Evolutionary conservation across 2,797 vertebrate species (phyloP).

Genomic region (Morelia viridis): DNA sequence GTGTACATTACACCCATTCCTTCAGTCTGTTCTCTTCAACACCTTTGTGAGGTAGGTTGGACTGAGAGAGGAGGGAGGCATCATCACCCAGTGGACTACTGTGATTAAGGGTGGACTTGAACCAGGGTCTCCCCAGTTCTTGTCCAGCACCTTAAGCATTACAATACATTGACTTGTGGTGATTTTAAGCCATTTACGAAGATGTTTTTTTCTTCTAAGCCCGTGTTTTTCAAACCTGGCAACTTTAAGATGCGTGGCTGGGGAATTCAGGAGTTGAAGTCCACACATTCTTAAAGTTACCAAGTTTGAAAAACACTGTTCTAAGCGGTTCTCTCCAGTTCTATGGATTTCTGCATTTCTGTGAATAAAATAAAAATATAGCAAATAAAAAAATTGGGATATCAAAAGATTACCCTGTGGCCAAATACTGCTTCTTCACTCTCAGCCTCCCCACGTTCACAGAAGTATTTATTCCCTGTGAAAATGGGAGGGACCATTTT

Average conservation of each 20-base stretch:
- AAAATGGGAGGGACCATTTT: background rate
- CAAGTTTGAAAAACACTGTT: too few species aligned
- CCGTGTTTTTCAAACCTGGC: too few species aligned
- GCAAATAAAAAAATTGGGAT: too few species aligned
- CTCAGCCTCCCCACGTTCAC: background rate
- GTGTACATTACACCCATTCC: background rate
- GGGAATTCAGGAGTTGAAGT: too few species aligned
- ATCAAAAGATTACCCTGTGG: background rate
- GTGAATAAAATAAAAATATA: background rate
- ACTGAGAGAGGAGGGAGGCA: background rate
- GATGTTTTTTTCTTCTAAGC: too few species aligned
- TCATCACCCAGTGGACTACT: background rate
- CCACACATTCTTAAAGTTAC: too few species aligned
- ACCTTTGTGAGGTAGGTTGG: background rate
- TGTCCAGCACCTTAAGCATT: background rate
- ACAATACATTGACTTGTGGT: background rate
- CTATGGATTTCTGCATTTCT: too few species aligned
- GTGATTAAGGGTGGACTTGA: background rate
- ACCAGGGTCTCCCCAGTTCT: background rate
- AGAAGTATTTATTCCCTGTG: too few species aligned
- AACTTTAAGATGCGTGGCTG: too few species aligned
- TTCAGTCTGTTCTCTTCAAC: background rate
- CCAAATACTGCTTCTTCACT: background rate
- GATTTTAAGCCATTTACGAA: background rate
- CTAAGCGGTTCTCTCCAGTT: too few species aligned